Evolutionary conservation across 2,888 invertebrate genomes (phyloP).

Genomic region (Meliscaeva auricollis): DNA sequence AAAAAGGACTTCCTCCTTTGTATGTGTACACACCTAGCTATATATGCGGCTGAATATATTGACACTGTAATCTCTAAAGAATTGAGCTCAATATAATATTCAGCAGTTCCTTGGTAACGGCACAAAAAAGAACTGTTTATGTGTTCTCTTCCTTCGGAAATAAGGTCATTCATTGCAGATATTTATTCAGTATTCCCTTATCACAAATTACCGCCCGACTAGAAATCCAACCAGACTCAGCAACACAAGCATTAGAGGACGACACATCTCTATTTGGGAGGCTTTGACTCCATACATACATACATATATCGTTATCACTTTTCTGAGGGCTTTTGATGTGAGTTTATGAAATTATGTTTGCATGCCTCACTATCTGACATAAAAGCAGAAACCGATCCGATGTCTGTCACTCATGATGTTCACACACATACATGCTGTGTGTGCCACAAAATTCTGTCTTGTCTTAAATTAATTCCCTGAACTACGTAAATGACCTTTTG

Average conservation of each 20-base stretch:
- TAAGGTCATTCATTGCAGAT: slow-evolving; percentile 24
- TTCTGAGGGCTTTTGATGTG: not conserved
- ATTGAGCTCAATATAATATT: slow-evolving; percentile 17
- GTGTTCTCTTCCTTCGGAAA: slow-evolving; percentile 1
- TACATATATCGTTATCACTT: slow-evolving; percentile 3
- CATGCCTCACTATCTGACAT: not conserved
- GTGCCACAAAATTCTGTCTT: slow-evolving; percentile 12
- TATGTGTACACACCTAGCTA: not conserved
- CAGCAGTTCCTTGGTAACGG: slow-evolving; percentile 2
- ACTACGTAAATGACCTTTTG: slow-evolving; percentile 11
- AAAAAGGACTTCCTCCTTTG: not conserved
- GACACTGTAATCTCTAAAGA: slow-evolving; percentile 14
- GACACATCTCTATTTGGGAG: not conserved
- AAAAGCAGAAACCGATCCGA: not conserved
- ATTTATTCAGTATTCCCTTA: not conserved
- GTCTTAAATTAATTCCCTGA: slow-evolving; percentile 31
- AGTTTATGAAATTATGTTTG: not conserved
- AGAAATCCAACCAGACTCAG: slow-evolving; percentile 9
- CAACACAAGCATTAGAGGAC: not conserved
- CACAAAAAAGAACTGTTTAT: slow-evolving; percentile 15
- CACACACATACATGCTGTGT: not conserved
- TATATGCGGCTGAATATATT: not conserved
- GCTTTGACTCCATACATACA: not conserved
- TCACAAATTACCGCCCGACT: slow-evolving; percentile 9
- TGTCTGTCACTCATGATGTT: slow-evolving; percentile 16